phyloP scores from a whole-genome alignment of 2,113 vertebrate species.

The Cacatua alba region DNA sequence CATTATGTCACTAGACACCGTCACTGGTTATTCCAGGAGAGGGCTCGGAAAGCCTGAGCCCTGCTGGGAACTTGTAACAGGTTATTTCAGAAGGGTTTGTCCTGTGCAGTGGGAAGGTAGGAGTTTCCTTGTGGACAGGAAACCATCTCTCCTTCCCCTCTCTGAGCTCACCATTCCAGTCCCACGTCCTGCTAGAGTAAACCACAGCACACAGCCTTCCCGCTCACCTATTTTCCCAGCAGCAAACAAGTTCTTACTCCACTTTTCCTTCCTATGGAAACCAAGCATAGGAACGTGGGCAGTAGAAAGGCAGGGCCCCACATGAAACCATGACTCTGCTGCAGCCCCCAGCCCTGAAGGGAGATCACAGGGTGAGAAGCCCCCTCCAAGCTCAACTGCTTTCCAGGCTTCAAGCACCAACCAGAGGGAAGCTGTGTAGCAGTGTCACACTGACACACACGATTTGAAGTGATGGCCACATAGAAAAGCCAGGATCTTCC shows the following conservation, averaged over 20 bases:
- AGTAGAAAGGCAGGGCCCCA: background rate
- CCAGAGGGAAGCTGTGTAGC: background rate
- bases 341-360: background rate
- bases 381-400: background rate
- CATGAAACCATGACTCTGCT: fast-evolving
- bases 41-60: background rate
- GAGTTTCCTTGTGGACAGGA: background rate
- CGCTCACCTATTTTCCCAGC: background rate
- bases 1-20: fast-evolving
- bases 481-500: background rate
- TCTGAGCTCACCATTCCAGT: background rate
- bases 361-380: fast-evolving
- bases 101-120: background rate
- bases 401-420: background rate
- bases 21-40: background rate
- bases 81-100: background rate
- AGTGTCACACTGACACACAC: background rate
- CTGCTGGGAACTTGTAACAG: background rate
- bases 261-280: background rate
- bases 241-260: background rate
- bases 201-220: background rate
- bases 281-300: background rate
- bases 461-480: background rate
- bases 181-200: background rate
- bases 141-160: background rate